Base-by-base conservation (phyloP, 2,113 vertebrate genomes). In the Murina feae region DNA sequence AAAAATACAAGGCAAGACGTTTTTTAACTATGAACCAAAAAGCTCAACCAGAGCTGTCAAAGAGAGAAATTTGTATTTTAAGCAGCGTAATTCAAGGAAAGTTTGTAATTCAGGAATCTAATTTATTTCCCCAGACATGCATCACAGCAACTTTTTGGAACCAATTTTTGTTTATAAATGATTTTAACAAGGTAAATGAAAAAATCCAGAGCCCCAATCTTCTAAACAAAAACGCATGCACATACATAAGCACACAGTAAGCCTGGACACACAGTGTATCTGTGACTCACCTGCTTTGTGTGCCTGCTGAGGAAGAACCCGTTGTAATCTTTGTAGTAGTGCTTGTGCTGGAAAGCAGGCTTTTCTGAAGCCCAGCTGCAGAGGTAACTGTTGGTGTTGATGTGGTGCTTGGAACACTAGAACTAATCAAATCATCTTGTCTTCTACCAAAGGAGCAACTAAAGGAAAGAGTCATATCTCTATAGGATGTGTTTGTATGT, bases 361-460 rank as follows among this genome's bases (percentile, higher is more conserved):
- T 98, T 96, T 99, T 98, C 97, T 98, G 99, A 96, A 98, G 98
- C 98, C 99, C 99, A 96, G 99, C 98, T 97, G 99, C 99, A 97
- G 99, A 99, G 99, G 99, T 99, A 99, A 99, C 98, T 96, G 99
- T 99, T 98, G 99, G 98, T 98, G 99, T 97, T 98, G 99, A 98
- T 93, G 98, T 98, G 98, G 98, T 98, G 98, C 97, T 99, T 97
- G 99, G 98, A 97, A 99, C 97, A 97, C 98, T 98, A 95, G 99
- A 99, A 98, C 99, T 99, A 97, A 99, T 98, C 97, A 99, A 95
- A 97, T 99, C 99, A 91, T 99, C 99, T 89, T 99, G 98, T 98
- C 99, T 98, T 98, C 99, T 99, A 98, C 99, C 99, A 97, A 99
- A 99, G 93, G 99, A 99, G 97, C 98, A 98, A 97, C 99, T 99